A percentile compares a stretch with the other conserved stretches of the same genome.
phyloP scores from a whole-genome alignment of 2,888 invertebrate species.

The Tetramorium bicarinatum region DNA sequence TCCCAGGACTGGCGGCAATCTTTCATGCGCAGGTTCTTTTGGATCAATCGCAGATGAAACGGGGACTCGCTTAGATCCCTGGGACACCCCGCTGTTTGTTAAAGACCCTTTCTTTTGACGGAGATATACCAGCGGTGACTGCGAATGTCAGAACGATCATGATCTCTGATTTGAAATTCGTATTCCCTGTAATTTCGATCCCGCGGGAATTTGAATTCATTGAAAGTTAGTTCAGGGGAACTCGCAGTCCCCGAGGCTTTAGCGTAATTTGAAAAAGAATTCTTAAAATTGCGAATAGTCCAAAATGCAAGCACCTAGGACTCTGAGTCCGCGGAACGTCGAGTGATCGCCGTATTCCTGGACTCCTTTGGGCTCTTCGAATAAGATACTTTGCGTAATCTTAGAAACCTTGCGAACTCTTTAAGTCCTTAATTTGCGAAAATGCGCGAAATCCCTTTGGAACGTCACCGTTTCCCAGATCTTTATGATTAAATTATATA shows the following conservation, averaged over 20 bases:
- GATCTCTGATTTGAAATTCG: slow-evolving; percentile 25
- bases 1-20: not conserved
- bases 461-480: not conserved
- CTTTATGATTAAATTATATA: slow-evolving; percentile 30
- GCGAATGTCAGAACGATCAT: not conserved
- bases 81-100: not conserved
- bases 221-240: not conserved
- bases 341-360: not conserved
- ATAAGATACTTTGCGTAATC: slow-evolving; percentile 7
- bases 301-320: not conserved
- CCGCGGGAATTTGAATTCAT: not conserved
- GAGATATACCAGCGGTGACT: not conserved
- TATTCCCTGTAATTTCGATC: not conserved
- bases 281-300: slow-evolving; percentile 18
- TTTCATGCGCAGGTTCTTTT: not conserved
- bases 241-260: not conserved
- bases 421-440: not conserved
- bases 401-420: slow-evolving; percentile 13
- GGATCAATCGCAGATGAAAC: not conserved
- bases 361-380: not conserved
- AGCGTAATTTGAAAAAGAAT: slow-evolving; percentile 2
- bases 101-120: not conserved
- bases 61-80: not conserved
- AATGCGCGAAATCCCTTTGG: not conserved
- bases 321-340: not conserved